phyloP scores from a whole-genome alignment of 2,113 vertebrate genomes.

The Ammodytes dubius region DNA sequence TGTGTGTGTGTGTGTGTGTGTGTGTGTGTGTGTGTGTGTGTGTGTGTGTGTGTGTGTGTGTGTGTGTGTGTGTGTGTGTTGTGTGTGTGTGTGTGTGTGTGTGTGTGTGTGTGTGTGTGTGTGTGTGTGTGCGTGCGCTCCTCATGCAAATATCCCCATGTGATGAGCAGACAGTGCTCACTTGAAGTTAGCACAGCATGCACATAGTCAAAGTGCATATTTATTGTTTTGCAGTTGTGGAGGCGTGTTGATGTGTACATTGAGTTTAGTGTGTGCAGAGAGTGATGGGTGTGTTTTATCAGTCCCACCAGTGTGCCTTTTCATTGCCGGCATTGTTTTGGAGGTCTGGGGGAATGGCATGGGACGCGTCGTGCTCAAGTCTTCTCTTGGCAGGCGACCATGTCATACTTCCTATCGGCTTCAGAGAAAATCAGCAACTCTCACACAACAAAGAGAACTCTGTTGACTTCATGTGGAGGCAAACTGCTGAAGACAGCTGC shows the following conservation, averaged over 20 bases:
- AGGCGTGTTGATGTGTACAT: neutral
- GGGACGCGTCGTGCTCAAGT: neutral
- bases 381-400: conserved; percentile 6
- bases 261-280: conserved; percentile 7
- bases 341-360: conserved; percentile 7
- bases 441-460: conserved; percentile 19
- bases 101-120: neutral
- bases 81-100: neutral
- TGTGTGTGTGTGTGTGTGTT: conserved; percentile 7
- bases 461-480: conserved; percentile 30
- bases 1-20: conserved; percentile 2
- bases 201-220: conserved; percentile 8
- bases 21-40: neutral
- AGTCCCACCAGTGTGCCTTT: neutral
- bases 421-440: conserved; percentile 34
- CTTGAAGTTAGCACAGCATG: conserved; percentile 3
- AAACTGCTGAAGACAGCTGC: conserved; percentile 43
- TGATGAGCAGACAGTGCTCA: conserved; percentile 7
- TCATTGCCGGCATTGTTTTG: conserved; percentile 32
- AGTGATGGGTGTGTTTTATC: neutral
- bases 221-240: neutral
- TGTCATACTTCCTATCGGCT: conserved; percentile 15
- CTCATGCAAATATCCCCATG: conserved; percentile 1
- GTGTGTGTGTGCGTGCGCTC: neutral
- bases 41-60: conserved; percentile 15